Evolutionary conservation across 2,888 invertebrate species (phyloP).

Genomic region (Eristalis arbustorum): DNA sequence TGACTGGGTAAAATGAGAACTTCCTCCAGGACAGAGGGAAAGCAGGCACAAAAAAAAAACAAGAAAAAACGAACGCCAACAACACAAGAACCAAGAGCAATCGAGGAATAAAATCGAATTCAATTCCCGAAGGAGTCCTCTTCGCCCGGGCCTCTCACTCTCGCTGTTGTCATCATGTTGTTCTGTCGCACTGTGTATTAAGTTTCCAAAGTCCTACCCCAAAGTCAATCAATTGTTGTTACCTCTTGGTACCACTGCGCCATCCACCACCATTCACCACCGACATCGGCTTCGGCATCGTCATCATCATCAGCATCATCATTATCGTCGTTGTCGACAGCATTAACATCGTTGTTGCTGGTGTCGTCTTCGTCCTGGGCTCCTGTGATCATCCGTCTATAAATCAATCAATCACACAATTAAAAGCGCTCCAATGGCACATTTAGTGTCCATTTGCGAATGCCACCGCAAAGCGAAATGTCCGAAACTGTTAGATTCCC

Average conservation of each 20-base stretch:
- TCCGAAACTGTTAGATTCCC: slow-evolving; percentile 67
- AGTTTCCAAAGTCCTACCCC: slow-evolving; percentile 68
- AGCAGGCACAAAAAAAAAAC: neutral
- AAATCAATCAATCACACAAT: slow-evolving; percentile 78
- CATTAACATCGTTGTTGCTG: slow-evolving; percentile 15
- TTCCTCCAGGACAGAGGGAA: slow-evolving; percentile 24
- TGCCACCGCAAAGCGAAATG: slow-evolving; percentile 67
- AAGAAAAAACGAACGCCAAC: slow-evolving; percentile 25
- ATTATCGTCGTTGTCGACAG: slow-evolving; percentile 37
- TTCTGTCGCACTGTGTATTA: slow-evolving; percentile 44
- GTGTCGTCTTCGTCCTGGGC: slow-evolving; percentile 16
- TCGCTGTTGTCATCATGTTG: slow-evolving; percentile 10
- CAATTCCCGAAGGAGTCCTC: slow-evolving; percentile 64
- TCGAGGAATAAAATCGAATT: slow-evolving; percentile 68
- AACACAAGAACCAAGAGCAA: slow-evolving; percentile 61
- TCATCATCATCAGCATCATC: slow-evolving; percentile 37
- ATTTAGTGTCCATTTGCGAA: slow-evolving; percentile 75
- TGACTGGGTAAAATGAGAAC: slow-evolving; percentile 58
- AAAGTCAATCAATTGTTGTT: slow-evolving; percentile 69
- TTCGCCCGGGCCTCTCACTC: slow-evolving; percentile 16
- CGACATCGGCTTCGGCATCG: neutral
- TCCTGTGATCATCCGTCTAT: slow-evolving; percentile 68
- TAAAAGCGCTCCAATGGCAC: slow-evolving; percentile 76
- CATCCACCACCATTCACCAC: neutral
- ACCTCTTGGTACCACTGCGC: neutral